Percentiles rank a stretch among this genome's conserved stretches.
phyloP scores from a whole-genome alignment of 2,888 invertebrate species.

The Dynastes hyllus region DNA sequence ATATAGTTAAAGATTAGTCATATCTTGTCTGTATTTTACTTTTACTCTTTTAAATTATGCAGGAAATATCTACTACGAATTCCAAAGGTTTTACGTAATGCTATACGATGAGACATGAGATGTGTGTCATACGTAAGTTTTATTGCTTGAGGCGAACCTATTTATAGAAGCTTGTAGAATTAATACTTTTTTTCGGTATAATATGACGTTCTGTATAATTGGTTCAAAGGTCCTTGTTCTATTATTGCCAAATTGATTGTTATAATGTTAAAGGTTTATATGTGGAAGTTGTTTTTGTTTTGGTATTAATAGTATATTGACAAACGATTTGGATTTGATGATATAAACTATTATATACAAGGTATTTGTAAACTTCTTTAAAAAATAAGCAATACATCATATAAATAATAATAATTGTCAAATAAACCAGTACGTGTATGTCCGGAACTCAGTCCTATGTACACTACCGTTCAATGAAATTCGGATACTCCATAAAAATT shows the following conservation, averaged over 20 bases:
- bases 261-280: not conserved
- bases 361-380: too few species aligned
- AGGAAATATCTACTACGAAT: not conserved
- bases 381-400: too few species aligned
- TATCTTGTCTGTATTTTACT: conserved; percentile 1
- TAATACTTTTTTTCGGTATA: not conserved
- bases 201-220: too few species aligned
- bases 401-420: too few species aligned
- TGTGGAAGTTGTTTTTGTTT: not conserved
- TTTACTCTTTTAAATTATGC: conserved; percentile 11
- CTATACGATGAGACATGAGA: not conserved
- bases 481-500: too few species aligned
- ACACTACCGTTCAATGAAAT: too few species aligned
- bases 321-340: too few species aligned
- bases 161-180: not conserved
- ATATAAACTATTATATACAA: too few species aligned
- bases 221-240: not conserved
- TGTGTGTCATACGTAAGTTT: not conserved
- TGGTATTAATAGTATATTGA: not conserved
- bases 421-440: too few species aligned
- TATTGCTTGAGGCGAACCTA: not conserved
- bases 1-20: not conserved
- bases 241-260: not conserved
- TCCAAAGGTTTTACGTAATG: conserved; percentile 5
- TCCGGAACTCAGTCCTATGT: too few species aligned